Evolutionary conservation across 37 sponge, comb jelly and placozoan species (phyloP).

Genomic region (Oscarella lobularis): DNA sequence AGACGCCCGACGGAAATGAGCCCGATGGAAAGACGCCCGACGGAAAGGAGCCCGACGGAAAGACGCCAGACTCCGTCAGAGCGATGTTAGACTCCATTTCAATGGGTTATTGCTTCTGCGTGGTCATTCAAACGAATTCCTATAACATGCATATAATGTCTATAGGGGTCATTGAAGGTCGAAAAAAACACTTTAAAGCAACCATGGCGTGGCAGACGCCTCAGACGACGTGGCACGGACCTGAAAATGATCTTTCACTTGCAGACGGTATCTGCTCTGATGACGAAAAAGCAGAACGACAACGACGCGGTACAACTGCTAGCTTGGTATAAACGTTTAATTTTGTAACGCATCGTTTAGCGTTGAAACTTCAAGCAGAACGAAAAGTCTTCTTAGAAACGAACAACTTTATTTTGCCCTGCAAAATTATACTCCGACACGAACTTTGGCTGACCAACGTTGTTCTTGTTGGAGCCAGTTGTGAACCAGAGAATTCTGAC

Average conservation of each 20-base stretch:
- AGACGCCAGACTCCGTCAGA: not conserved
- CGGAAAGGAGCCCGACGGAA: not conserved
- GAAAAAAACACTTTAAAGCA: not conserved
- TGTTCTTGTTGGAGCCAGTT: not conserved
- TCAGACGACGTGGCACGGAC: not conserved
- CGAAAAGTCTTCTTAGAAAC: too few species aligned
- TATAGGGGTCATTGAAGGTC: not conserved
- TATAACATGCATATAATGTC: too few species aligned
- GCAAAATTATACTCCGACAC: not conserved
- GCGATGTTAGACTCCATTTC: too few species aligned
- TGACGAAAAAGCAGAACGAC: not conserved
- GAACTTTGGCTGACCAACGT: not conserved
- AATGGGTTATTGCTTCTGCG: too few species aligned
- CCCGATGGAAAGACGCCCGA: not conserved
- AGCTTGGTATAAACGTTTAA: too few species aligned
- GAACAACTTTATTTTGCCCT: too few species aligned
- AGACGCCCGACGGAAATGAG: not conserved
- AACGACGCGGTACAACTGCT: not conserved
- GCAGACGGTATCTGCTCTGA: not conserved
- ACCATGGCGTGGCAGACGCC: not conserved
- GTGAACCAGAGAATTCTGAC: too few species aligned
- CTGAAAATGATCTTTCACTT: not conserved
- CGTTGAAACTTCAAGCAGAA: too few species aligned
- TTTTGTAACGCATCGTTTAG: too few species aligned
- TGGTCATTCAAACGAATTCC: too few species aligned